Base-by-base conservation (phyloP, 2,888 invertebrate genomes). In the Standfussiana lucernea region DNA sequence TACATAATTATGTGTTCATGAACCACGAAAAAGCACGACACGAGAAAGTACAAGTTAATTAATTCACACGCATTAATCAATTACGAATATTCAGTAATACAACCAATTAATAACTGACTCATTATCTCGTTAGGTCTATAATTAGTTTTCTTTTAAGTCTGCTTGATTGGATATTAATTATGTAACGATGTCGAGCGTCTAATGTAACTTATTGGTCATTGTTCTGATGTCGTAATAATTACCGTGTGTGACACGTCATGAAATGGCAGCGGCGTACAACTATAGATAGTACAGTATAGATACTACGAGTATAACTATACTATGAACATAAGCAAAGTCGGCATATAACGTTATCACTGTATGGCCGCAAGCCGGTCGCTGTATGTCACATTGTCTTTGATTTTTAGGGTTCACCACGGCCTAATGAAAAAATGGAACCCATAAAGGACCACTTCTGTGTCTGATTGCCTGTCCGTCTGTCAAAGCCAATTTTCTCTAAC, bases 141-240 rank as follows among this genome's bases (percentile, higher is more conserved):
- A 83, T 87, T 87, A 79, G 64, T 66, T 86, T 85, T 85, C 76
- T 83, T 87, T 79, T 67, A 66, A 67, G 6, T 37, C 6, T 69
- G 72, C 68, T 72, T 81, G 42, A 76, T 83, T 79, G 42, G 10
- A 64, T 59, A 68, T 67, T 74, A 79, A 83, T 87, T 83, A 79
- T 32, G 74, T 76, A 76, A 79, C 47, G 65, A 77, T 80, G 37
- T 53, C 35, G 18, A 56, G 6, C 37, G 28, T 65, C 18, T 73
- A 47, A 74, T 75, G 47, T 77, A 56, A 72, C 28, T 53, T 76
- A 74, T 85, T 78, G 64, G 32, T 80, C 10, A 67, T 80, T 83
- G 72, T 77, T 67, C 45, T 47, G 35, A 18, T 62, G 28, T 47
- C 24, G 35, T 75, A 24, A 72, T 61, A 59, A 67, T 71, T 69